Conservation (phyloP, 2,113 vertebrate species). For the Melanostigma gelatinosum region DNA sequence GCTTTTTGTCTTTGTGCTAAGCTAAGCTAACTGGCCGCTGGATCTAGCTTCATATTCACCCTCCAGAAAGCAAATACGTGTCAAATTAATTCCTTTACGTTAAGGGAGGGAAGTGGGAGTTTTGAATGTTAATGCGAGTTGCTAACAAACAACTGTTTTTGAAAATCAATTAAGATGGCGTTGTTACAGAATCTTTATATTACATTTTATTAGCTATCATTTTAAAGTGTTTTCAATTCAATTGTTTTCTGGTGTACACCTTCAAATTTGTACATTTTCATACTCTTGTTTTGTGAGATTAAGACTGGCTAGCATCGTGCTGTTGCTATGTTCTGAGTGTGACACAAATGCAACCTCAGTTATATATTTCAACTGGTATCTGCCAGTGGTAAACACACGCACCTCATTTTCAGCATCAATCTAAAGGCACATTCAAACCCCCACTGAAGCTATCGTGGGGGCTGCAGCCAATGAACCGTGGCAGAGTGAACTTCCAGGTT, state of each 20-base stretch:
- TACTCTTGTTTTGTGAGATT: background rate
- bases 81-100: background rate
- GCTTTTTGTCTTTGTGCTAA: background rate
- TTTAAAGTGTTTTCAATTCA: background rate
- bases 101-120: background rate
- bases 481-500: conserved; percentile 68
- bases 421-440: conserved; percentile 40
- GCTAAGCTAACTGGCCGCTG: background rate
- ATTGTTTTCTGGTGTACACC: background rate
- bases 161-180: background rate
- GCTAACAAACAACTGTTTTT: background rate
- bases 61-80: background rate
- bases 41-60: background rate
- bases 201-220: background rate
- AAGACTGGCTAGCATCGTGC: background rate
- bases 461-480: conserved; percentile 50
- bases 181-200: background rate
- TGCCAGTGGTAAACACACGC: conserved; percentile 34
- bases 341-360: conserved; percentile 3
- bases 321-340: background rate
- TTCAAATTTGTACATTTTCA: background rate
- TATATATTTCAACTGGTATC: background rate
- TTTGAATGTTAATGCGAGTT: conserved; percentile 14
- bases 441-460: conserved; percentile 20
- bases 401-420: conserved; percentile 44